Conservation (phyloP, 2,113 vertebrate species). For the Epinephelus lanceolatus region DNA sequence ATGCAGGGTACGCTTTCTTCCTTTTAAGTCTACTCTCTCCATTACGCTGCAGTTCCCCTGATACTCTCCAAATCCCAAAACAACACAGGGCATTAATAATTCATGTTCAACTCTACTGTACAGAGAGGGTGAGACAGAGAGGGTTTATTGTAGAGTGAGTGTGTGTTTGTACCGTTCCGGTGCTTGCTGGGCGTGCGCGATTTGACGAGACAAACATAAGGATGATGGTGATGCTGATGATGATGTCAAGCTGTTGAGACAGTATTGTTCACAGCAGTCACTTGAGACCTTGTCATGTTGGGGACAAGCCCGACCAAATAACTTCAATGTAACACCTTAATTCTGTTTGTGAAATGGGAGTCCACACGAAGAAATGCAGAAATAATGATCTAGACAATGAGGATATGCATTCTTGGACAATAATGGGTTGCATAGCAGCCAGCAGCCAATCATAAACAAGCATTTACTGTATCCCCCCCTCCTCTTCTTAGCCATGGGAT, state of each 20-base stretch:
- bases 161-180: constrained; percentile 12
- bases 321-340: background rate
- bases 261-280: constrained; percentile 13
- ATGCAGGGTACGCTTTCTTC: constrained; percentile 23
- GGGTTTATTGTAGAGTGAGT: constrained; percentile 17
- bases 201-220: constrained; percentile 4
- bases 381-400: constrained; percentile 18
- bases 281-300: background rate
- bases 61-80: constrained; percentile 65
- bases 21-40: constrained; percentile 55
- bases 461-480: constrained; percentile 23
- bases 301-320: background rate
- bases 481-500: constrained; percentile 19
- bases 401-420: constrained; percentile 22
- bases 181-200: background rate
- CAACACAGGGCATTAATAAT: constrained; percentile 72
- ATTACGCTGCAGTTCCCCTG: constrained; percentile 62
- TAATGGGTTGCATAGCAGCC: constrained; percentile 24
- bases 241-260: constrained; percentile 27
- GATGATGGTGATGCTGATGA: constrained; percentile 13
- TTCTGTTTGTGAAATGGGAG: background rate
- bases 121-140: constrained; percentile 22
- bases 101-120: constrained; percentile 53
- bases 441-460: constrained; percentile 26
- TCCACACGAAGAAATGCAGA: background rate